A percentile compares a stretch with the other conserved stretches of the same genome.
Conservation (phyloP, 2,888 invertebrate genomes). For the Odontocerum albicorne region DNA sequence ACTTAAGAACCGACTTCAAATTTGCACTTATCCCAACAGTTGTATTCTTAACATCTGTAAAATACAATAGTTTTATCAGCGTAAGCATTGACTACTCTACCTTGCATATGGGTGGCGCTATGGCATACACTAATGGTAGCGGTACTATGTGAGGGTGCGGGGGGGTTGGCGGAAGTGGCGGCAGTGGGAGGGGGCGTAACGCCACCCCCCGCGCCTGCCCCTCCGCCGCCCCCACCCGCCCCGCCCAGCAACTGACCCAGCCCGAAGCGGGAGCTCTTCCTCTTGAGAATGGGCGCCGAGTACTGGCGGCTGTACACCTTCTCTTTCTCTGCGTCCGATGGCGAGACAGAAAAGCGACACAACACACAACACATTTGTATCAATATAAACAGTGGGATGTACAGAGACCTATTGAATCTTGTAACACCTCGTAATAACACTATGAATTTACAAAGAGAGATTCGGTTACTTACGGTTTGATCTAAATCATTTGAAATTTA, state of each 20-base stretch:
- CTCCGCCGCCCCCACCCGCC: conserved; percentile 13
- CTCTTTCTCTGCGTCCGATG: conserved; percentile 66
- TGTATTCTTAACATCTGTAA: too few species aligned
- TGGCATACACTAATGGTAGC: conserved; percentile 28
- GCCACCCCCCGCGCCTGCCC: conserved; percentile 1
- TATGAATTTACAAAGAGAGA: too few species aligned
- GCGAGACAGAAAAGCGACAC: conserved; percentile 12
- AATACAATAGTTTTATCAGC: too few species aligned
- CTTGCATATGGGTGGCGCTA: conserved; percentile 26
- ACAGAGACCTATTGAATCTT: too few species aligned
- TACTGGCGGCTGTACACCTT: conserved; percentile 89
- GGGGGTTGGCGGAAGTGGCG: conserved; percentile 13
- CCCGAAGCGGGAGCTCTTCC: conserved; percentile 90
- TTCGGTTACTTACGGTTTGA: too few species aligned
- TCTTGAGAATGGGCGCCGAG: conserved; percentile 92
- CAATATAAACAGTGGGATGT: too few species aligned
- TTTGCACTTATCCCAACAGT: too few species aligned
- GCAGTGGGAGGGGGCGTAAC: conserved; percentile 15
- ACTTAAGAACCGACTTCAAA: too few species aligned
- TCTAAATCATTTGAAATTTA: too few species aligned
- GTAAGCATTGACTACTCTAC: conserved; percentile 30
- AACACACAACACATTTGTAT: conserved; percentile 33
- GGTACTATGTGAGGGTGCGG: conserved; percentile 16
- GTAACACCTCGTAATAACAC: too few species aligned
- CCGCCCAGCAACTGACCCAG: conserved; percentile 68